A percentile compares a stretch with the other conserved stretches of the same genome.
Conservation (phyloP, 2,797 vertebrate genomes). For the Argya squamiceps region DNA sequence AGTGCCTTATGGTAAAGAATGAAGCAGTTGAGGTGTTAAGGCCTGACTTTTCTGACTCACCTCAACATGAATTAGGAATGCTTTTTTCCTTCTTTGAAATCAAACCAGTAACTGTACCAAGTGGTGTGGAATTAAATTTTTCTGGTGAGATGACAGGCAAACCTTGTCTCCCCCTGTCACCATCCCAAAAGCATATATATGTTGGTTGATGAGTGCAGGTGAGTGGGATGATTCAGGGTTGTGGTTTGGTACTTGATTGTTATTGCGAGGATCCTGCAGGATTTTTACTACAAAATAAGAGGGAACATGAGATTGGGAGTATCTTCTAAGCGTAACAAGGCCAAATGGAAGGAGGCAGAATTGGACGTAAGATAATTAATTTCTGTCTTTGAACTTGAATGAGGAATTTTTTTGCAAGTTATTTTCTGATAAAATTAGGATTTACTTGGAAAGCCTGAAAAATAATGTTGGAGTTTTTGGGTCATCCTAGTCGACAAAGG, state of each 20-base stretch:
- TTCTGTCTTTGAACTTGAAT: not conserved
- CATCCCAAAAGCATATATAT: not conserved
- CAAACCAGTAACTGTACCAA: not conserved
- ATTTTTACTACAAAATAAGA: not conserved
- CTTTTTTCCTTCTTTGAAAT: not conserved
- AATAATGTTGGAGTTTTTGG: not conserved
- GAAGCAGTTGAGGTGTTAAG: not conserved
- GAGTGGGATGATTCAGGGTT: not conserved
- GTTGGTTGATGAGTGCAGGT: not conserved
- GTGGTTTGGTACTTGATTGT: not conserved
- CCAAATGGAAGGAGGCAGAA: not conserved
- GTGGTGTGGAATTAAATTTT: not conserved
- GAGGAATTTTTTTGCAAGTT: not conserved
- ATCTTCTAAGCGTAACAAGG: not conserved
- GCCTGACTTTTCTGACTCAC: not conserved
- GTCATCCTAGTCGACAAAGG: not conserved
- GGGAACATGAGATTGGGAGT: not conserved
- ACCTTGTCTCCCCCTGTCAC: not conserved
- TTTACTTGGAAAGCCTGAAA: not conserved
- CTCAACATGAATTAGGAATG: not conserved
- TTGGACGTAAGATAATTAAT: not conserved
- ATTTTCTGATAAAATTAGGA: not conserved
- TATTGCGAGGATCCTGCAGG: not conserved
- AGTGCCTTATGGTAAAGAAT: not conserved
- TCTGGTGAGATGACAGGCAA: not conserved